phyloP scores from a whole-genome alignment of 2,797 vertebrate genomes.

The Poeciliopsis presidionis region DNA sequence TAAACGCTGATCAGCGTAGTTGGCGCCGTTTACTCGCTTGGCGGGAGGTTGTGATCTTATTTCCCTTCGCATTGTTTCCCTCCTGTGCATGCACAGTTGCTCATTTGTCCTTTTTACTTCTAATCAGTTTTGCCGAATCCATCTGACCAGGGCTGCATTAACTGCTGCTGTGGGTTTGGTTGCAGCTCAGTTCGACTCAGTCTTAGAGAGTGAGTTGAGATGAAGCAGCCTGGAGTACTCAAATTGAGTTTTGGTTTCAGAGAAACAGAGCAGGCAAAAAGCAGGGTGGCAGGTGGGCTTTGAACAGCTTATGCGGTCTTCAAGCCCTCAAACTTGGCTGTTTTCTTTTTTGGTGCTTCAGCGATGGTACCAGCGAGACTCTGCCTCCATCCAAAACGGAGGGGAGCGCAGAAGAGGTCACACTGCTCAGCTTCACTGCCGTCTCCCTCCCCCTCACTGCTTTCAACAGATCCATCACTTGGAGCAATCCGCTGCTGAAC shows the following conservation, averaged over 20 bases:
- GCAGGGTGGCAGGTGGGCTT: slow-evolving; percentile 58
- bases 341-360: slow-evolving; percentile 52
- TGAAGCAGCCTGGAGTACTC: slow-evolving; percentile 47
- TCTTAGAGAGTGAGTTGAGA: slow-evolving; percentile 26
- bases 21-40: slow-evolving; percentile 59
- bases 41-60: slow-evolving; percentile 67
- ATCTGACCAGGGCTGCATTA: slow-evolving; percentile 16
- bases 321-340: slow-evolving; percentile 35
- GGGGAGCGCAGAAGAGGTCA: slow-evolving; percentile 69
- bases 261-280: slow-evolving; percentile 37
- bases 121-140: background rate
- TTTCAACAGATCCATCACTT: slow-evolving; percentile 75
- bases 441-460: slow-evolving; percentile 68
- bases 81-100: slow-evolving; percentile 21
- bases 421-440: slow-evolving; percentile 56
- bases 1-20: slow-evolving; percentile 64
- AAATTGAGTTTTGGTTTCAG: slow-evolving; percentile 50
- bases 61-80: slow-evolving; percentile 26
- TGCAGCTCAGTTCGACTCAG: background rate
- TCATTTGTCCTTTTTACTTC: slow-evolving; percentile 32
- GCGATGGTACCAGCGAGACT: slow-evolving; percentile 63
- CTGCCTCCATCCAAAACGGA: slow-evolving; percentile 64
- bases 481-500: slow-evolving; percentile 70
- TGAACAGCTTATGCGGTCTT: slow-evolving; percentile 64
- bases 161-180: slow-evolving; percentile 25